Evolutionary conservation across 2,888 invertebrate species (phyloP).

Genomic region (Drosophila rellima): DNA sequence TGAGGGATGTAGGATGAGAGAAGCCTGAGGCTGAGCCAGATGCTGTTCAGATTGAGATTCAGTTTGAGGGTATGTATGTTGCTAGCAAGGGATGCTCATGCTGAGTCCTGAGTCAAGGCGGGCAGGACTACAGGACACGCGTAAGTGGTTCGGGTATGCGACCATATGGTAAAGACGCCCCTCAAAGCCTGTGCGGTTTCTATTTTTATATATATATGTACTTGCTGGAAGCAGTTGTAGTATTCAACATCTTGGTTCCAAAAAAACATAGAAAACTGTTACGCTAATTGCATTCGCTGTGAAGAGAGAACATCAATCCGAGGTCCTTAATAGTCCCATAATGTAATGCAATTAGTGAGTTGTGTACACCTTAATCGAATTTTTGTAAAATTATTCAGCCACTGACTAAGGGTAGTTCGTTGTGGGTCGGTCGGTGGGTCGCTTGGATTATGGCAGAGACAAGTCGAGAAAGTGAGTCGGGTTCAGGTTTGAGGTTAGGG

Average conservation of each 20-base stretch:
- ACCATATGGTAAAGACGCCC: slow-evolving; percentile 71
- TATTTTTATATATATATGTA: slow-evolving; percentile 45
- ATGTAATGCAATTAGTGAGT: slow-evolving; percentile 71
- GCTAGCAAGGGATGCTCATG: slow-evolving; percentile 69
- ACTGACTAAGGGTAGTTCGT: slow-evolving; percentile 40
- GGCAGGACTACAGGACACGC: slow-evolving; percentile 61
- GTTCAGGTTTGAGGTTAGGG: not conserved
- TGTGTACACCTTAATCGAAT: slow-evolving; percentile 69
- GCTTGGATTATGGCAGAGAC: slow-evolving; percentile 26
- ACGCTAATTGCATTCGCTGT: slow-evolving; percentile 62
- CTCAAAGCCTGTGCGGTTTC: slow-evolving; percentile 30
- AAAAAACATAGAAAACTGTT: slow-evolving; percentile 35
- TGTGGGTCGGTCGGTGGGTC: slow-evolving; percentile 10
- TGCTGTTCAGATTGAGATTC: not conserved
- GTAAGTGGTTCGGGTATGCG: slow-evolving; percentile 65
- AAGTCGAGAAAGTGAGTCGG: slow-evolving; percentile 14
- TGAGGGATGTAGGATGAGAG: not conserved
- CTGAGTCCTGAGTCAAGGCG: slow-evolving; percentile 27
- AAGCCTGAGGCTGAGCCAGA: not conserved
- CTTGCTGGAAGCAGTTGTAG: not conserved
- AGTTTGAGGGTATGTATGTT: slow-evolving; percentile 11
- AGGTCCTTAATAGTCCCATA: slow-evolving; percentile 59
- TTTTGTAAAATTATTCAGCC: slow-evolving; percentile 65
- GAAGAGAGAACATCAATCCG: slow-evolving; percentile 49
- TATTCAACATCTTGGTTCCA: slow-evolving; percentile 9